Conservation (phyloP, 1,140 invertebrate genomes). For the Rhysida immarginata region DNA sequence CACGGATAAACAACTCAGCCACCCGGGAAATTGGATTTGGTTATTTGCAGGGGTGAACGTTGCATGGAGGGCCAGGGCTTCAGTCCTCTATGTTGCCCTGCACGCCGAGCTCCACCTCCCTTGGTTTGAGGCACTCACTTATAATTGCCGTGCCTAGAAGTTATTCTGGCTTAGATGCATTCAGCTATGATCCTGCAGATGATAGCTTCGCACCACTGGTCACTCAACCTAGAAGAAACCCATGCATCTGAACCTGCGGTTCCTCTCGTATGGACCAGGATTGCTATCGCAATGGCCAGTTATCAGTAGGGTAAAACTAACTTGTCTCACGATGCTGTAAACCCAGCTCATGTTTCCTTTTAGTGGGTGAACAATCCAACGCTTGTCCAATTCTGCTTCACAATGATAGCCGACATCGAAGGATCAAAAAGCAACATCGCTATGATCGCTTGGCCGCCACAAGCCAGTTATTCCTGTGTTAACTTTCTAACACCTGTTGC, state of each 20-base stretch:
- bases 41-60: neutral
- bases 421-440: too few species aligned
- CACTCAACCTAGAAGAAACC: constrained; percentile 39
- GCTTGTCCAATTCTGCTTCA: constrained; percentile 66
- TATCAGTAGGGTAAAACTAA: too few species aligned
- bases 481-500: constrained; percentile 63
- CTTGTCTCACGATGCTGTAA: constrained; percentile 64
- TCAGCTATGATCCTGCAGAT: constrained; percentile 65
- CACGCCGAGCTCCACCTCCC: constrained; percentile 14
- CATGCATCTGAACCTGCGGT: constrained; percentile 36
- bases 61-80: neutral
- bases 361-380: constrained; percentile 65
- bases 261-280: constrained; percentile 49
- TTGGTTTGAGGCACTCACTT: constrained; percentile 17
- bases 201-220: too few species aligned
- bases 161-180: constrained; percentile 63
- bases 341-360: constrained; percentile 60
- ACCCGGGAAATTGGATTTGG: too few species aligned
- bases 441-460: too few species aligned
- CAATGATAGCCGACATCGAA: constrained; percentile 77
- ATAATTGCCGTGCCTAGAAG: constrained; percentile 38
- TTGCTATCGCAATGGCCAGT: too few species aligned
- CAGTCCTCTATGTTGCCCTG: neutral
- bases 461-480: too few species aligned
- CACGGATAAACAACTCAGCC: too few species aligned